These are phyloP conservation scores for Phengaris arion DNA, from an alignment of 2,888 invertebrate genomes.

Conservation along the genomic window DNA sequence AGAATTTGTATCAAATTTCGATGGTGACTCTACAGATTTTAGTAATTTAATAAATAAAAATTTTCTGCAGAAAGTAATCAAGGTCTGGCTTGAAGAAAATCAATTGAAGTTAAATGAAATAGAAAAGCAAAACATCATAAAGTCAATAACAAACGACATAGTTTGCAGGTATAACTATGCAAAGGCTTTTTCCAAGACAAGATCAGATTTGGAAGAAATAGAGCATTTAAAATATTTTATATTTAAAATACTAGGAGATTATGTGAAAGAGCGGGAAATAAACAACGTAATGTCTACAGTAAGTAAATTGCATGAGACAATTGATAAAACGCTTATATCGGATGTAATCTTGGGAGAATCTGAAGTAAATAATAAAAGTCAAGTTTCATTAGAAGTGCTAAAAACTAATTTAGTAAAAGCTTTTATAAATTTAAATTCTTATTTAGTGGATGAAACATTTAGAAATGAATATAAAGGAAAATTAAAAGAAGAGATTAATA, in stretches of 20 bases:
- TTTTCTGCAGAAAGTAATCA: neutral
- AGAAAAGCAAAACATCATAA: neutral
- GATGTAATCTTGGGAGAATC: neutral
- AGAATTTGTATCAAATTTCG: neutral
- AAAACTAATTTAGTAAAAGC: constrained; percentile 57
- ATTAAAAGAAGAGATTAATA: constrained; percentile 48
- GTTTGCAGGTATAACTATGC: neutral
- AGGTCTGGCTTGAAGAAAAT: neutral
- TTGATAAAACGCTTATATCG: neutral
- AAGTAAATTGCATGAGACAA: neutral
- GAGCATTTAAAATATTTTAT: constrained; percentile 30
- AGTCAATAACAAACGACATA: neutral
- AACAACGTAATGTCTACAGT: neutral
- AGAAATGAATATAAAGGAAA: constrained; percentile 47
- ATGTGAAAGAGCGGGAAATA: neutral
- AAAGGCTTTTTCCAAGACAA: constrained; percentile 35
- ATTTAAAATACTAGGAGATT: neutral
- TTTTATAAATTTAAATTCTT: constrained; percentile 53
- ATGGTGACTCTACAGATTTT: neutral
- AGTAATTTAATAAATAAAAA: neutral
- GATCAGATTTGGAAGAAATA: constrained; percentile 47
- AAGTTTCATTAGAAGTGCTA: constrained; percentile 49
- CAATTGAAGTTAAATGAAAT: neutral
- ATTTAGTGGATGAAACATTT: constrained; percentile 43
- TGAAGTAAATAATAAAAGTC: neutral